A percentile compares a stretch with the other conserved stretches of the same genome.
phyloP scores from a whole-genome alignment of 2,888 invertebrate species.

The Leptogaster cylindrica region DNA sequence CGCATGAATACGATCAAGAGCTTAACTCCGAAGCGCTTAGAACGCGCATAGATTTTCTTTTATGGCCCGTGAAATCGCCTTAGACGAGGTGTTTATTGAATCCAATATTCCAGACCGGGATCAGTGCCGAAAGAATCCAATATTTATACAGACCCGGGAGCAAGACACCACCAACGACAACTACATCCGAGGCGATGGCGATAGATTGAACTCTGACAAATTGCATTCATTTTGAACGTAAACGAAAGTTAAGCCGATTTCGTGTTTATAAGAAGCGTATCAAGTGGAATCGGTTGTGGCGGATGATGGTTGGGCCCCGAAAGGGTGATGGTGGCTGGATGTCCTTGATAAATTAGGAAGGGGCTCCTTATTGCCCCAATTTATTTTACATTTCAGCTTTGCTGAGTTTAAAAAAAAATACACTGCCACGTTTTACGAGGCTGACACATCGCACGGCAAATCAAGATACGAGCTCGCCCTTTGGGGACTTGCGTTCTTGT shows the following conservation, averaged over 20 bases:
- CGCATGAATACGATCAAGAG: slow-evolving; percentile 44
- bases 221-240: slow-evolving; percentile 34
- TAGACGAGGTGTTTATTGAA: slow-evolving; percentile 44
- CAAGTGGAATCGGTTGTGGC: slow-evolving; percentile 11
- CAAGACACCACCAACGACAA: slow-evolving; percentile 19
- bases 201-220: slow-evolving; percentile 30
- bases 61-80: slow-evolving; percentile 43
- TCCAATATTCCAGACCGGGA: slow-evolving; percentile 32
- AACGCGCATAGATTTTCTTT: slow-evolving; percentile 32
- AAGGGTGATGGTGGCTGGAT: slow-evolving; percentile 20
- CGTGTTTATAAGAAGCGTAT: slow-evolving; percentile 21
- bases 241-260: slow-evolving; percentile 36
- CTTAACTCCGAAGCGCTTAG: slow-evolving; percentile 33
- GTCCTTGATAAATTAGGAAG: slow-evolving; percentile 16
- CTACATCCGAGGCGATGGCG: slow-evolving; percentile 1
- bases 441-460: too few species aligned
- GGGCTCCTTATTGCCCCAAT: neutral
- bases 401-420: too few species aligned
- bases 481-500: neutral
- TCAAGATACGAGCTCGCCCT: neutral
- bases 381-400: neutral
- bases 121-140: neutral
- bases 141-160: slow-evolving; percentile 15
- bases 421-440: too few species aligned
- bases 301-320: neutral